phyloP scores from a whole-genome alignment of 2,797 vertebrate genomes.

The Girardinus metallicus region DNA sequence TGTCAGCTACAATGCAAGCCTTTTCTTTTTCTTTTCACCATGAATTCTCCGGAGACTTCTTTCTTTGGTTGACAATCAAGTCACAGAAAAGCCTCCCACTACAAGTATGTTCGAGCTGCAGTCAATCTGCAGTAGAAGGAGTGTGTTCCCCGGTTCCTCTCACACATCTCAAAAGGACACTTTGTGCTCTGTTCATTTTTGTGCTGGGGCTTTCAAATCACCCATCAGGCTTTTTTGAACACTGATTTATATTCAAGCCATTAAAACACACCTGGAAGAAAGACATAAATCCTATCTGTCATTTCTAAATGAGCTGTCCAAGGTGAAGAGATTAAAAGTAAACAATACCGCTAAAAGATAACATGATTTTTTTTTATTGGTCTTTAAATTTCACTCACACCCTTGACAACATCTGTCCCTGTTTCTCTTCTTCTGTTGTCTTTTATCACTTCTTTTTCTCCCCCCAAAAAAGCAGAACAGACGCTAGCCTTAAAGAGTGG shows the following conservation, averaged over 20 bases:
- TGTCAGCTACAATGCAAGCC: conserved; percentile 25
- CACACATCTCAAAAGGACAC: conserved; percentile 66
- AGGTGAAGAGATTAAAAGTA: conserved; percentile 2
- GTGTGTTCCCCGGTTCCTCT: conserved; percentile 49
- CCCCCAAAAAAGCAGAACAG: conserved; percentile 67
- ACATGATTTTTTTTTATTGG: not conserved
- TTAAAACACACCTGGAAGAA: conserved; percentile 13
- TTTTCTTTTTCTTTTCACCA: conserved; percentile 22
- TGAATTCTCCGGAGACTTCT: conserved; percentile 26
- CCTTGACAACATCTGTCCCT: conserved; percentile 1
- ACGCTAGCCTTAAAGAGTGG: conserved; percentile 50
- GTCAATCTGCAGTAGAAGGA: conserved; percentile 50
- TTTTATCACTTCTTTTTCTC: conserved; percentile 45
- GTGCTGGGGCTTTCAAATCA: conserved; percentile 51
- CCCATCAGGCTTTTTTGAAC: conserved; percentile 48
- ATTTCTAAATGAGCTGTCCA: conserved; percentile 10
- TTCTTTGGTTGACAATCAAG: conserved; percentile 54
- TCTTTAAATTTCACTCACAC: conserved; percentile 24
- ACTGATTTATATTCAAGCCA: conserved; percentile 37
- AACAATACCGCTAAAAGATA: not conserved
- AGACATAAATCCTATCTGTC: conserved; percentile 12
- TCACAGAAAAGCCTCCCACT: conserved; percentile 69
- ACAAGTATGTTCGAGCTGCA: conserved; percentile 62
- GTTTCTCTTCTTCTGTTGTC: conserved; percentile 46
- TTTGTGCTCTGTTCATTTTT: conserved; percentile 66